Base-by-base conservation (phyloP, 2,888 invertebrate genomes). In the Athetis lepigone region DNA sequence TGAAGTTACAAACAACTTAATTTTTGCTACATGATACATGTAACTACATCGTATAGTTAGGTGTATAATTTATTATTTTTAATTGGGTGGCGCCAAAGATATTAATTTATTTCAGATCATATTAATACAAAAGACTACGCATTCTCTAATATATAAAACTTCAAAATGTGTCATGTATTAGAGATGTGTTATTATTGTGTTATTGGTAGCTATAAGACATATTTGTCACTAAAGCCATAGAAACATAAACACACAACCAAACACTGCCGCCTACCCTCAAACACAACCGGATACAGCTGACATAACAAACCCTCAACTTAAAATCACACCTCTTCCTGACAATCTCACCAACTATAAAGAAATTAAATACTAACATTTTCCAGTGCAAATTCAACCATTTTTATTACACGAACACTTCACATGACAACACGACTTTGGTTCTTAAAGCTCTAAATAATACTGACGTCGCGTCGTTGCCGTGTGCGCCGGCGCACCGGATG, bases 381-480 rank as follows among this genome's bases (percentile, higher is more conserved):
- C 62, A 92, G 80, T 18, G 90, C 91, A 55, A 92, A 92, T 77
- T 92, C 92, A 69, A 92, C 92, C 92, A 92, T 92, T 83, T 83
- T 80, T 56, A 52, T 42, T 40, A 40, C n/a, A 56, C 60, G 70
- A 64, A 75, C 59, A 71, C 68, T 70, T 73, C 74, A 77, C 70
- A 75, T 80, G 47, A 72, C 79, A 77, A 67, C 77, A 81, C 77
- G 62, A 71, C 67, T 69, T 63, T 67, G 56, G 49, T 73, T 75
- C 67, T 72, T 80, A 72, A 77, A 80, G 78, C 50, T 79, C 69
- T 79, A 75, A 79, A 77, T 79, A 79, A 80, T 77, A 79, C 79
- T 79, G 80, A 45, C 49, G 73, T 76, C 70, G 79, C n/a, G n/a
- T n/a, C n/a, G n/a, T n/a, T n/a, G n/a, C n/a, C n/a, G n/a, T n/a